These are phyloP conservation scores for Vannuccia rotundouncinata DNA, from an alignment of 2,888 invertebrate species.

Conservation along the genomic window DNA sequence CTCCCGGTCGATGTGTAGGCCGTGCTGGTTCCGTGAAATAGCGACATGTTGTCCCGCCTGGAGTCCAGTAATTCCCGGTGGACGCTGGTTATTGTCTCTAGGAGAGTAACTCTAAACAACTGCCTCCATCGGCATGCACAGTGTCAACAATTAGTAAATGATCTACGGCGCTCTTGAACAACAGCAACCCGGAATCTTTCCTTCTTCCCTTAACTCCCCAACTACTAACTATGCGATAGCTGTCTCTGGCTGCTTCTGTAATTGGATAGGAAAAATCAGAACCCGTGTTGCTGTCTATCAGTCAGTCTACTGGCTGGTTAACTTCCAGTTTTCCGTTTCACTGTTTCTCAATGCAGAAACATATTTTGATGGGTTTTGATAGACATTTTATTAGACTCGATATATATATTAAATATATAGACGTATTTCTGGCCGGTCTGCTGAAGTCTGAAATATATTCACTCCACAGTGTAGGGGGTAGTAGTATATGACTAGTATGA, in stretches of 20 bases:
- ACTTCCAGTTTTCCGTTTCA: not conserved
- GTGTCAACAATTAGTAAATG: not conserved
- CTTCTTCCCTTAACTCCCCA: too few species aligned
- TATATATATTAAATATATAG: too few species aligned
- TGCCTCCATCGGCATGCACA: too few species aligned
- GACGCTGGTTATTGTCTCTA: too few species aligned
- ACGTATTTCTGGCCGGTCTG: too few species aligned
- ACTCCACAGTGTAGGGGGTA: too few species aligned
- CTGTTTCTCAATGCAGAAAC: not conserved
- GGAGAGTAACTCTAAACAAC: too few species aligned
- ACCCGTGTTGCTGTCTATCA: not conserved
- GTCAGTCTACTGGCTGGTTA: not conserved
- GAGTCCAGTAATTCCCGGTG: too few species aligned
- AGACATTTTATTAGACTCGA: too few species aligned
- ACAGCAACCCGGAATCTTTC: not conserved
- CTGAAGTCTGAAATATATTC: too few species aligned
- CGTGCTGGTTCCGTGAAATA: not conserved
- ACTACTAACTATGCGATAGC: not conserved
- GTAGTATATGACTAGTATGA: too few species aligned
- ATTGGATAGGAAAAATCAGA: not conserved
- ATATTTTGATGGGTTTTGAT: not conserved
- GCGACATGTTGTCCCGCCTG: not conserved
- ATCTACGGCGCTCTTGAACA: not conserved
- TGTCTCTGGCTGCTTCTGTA: not conserved
- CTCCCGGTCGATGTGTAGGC: not conserved